phyloP scores from a whole-genome alignment of 1,140 invertebrate species.

The Drosophila bocki region DNA sequence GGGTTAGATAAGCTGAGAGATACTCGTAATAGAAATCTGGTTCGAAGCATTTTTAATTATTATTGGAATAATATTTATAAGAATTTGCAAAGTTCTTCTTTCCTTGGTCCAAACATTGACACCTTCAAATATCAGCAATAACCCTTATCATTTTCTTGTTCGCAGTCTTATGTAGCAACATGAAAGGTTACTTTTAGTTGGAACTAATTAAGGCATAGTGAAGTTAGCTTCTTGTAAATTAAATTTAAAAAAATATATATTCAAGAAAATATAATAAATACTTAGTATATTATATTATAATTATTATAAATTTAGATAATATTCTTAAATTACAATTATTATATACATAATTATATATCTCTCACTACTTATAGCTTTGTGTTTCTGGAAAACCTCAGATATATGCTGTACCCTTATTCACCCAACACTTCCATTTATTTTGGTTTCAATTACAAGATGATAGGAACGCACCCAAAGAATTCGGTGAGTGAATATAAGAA shows the following conservation, averaged over 20 bases:
- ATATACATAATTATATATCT: no score
- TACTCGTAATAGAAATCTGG: no score
- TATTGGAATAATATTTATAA: background rate
- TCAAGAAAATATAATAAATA: no score
- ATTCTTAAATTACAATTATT: no score
- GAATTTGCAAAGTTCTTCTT: background rate
- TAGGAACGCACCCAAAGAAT: constrained; percentile 22
- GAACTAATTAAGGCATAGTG: background rate
- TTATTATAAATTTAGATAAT: no score
- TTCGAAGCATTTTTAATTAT: no score
- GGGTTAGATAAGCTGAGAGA: no score
- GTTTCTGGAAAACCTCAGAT: constrained; percentile 95
- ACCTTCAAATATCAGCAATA: background rate
- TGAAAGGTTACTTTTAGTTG: background rate
- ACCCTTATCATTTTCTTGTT: background rate
- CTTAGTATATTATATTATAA: no score
- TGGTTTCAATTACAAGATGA: constrained; percentile 92
- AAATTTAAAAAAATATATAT: no score
- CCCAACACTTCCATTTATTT: constrained; percentile 92
- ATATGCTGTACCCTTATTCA: constrained; percentile 92
- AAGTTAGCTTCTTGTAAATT: background rate
- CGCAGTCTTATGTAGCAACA: background rate
- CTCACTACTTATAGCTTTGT: constrained; percentile 86
- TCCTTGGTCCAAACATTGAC: background rate
- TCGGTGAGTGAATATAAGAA: constrained; percentile 27